Evolutionary conservation across 1,140 invertebrate species (phyloP), one percentile per base, ranked within the genome.

Genomic region (Solen grandis): DNA sequence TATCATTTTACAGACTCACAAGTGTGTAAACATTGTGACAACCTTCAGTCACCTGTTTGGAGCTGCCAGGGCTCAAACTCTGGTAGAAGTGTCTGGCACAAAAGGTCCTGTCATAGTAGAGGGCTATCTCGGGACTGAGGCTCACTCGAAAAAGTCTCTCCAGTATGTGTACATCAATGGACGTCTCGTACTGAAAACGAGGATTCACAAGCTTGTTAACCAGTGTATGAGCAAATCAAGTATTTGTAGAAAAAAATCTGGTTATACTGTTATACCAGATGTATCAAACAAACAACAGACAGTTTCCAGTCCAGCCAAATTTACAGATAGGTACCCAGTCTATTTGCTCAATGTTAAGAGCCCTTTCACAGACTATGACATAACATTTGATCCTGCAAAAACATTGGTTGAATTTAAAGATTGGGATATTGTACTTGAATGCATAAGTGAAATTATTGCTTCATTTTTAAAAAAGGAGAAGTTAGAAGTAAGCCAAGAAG

Each of bases 91-190:
- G 33, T 88, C 92, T 84, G 89, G 93, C 25, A 88, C 92, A 33
- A 92, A 93, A 81, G 92, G 92, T 81, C 85, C 91, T 33, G 94
- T 94, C 81, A 92, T 90, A 84, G 88, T 95, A 13, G 91, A 91
- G 72, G 94, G 93, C 3, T 93, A 93, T 79, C 92, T 95, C 52
- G 91, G 93, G 60, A 94, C 92, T 82, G 91, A 93, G 63, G 83
- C 90, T 52, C 87, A 88, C 55, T 74, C 87, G 38, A 88, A 88
- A 65, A 94, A 93, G 72, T 90, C 93, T 74, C 87, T 93, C 25
- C 94, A 95, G 85, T 95, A 94, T 91, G 90, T 95, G 19, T 95
- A 93, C 90, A 90, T 95, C 2, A 95, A 95, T 90, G 93, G 93
- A 81, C 89, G 93, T 85, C 90, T 93, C 59, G 89, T 95, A n/a